Percentiles rank a stretch among this genome's conserved stretches.
These are phyloP conservation scores for Philereme vetulata DNA, from an alignment of 2,888 invertebrate species.

Conservation along the genomic window DNA sequence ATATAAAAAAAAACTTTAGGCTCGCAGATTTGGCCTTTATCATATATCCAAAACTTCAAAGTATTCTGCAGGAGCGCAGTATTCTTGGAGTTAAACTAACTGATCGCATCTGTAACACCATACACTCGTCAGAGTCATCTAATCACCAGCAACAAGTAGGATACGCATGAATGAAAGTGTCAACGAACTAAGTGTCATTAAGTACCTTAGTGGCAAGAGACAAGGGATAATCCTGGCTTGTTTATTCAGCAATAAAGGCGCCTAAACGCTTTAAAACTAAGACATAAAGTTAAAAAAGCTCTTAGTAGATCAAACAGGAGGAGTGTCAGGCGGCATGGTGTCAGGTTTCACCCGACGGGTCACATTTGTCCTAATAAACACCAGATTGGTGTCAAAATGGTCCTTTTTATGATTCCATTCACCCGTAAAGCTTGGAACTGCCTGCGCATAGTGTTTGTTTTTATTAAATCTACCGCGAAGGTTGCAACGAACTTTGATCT, in stretches of 20 bases:
- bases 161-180: not conserved
- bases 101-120: too few relatives aligned
- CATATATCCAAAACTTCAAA: too few relatives aligned
- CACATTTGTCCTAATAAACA: conserved; percentile 81
- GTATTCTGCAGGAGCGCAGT: too few relatives aligned
- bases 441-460: conserved; percentile 66
- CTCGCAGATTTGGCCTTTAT: too few relatives aligned
- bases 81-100: too few relatives aligned
- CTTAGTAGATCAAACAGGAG: conserved; percentile 83
- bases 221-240: conserved; percentile 67
- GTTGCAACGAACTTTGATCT: conserved; percentile 43
- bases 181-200: conserved; percentile 27
- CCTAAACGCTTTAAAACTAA: conserved; percentile 77
- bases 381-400: conserved; percentile 81
- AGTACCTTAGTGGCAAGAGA: conserved; percentile 33
- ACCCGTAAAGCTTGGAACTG: conserved; percentile 66
- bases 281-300: conserved; percentile 83
- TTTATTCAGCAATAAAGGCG: conserved; percentile 80
- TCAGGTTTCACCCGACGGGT: conserved; percentile 72
- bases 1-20: too few relatives aligned
- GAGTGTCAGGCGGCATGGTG: conserved; percentile 75
- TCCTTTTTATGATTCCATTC: conserved; percentile 79
- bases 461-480: conserved; percentile 75
- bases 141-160: not conserved
- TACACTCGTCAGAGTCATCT: too few relatives aligned